These are phyloP conservation scores for Pseudolaguvia tuberculata DNA, from an alignment of 2,113 vertebrate genomes.

Conservation along the genomic window DNA sequence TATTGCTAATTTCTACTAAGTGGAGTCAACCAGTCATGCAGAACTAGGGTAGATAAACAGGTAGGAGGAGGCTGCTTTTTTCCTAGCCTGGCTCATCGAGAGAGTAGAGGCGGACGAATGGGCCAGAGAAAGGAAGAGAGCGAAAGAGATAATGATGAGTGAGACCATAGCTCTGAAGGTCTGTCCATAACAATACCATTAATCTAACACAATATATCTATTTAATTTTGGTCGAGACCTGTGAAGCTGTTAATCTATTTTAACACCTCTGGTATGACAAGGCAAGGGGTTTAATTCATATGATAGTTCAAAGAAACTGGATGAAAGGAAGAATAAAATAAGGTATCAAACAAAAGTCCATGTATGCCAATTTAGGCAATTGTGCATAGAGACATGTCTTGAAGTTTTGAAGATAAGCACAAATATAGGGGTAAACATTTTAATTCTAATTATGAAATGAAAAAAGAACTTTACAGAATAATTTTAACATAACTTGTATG, in stretches of 20 bases:
- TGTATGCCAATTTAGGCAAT: neutral
- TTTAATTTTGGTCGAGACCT: conserved; percentile 59
- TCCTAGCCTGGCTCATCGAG: conserved; percentile 13
- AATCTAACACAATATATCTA: conserved; percentile 66
- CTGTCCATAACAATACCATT: conserved; percentile 62
- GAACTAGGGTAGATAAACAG: conserved; percentile 12
- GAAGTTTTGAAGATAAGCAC: neutral
- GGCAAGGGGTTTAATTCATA: conserved; percentile 43
- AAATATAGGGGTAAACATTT: neutral
- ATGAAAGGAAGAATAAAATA: conserved; percentile 14
- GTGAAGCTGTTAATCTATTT: conserved; percentile 62
- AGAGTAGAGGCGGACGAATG: neutral
- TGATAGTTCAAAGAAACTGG: neutral
- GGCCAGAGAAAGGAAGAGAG: conserved; percentile 6
- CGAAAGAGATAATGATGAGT: conserved; percentile 57
- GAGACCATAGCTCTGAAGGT: conserved; percentile 55
- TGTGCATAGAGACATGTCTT: neutral
- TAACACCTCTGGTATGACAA: conserved; percentile 55
- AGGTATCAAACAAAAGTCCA: neutral
- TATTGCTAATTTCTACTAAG: conserved; percentile 9
- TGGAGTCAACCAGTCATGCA: conserved; percentile 11
- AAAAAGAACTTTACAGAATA: no score
- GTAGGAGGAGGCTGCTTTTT: conserved; percentile 29
- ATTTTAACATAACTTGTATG: no score
- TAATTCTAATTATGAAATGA: neutral